These are phyloP conservation scores for Carterocephalus palaemon DNA, from an alignment of 2,888 invertebrate genomes.

Conservation along the genomic window DNA sequence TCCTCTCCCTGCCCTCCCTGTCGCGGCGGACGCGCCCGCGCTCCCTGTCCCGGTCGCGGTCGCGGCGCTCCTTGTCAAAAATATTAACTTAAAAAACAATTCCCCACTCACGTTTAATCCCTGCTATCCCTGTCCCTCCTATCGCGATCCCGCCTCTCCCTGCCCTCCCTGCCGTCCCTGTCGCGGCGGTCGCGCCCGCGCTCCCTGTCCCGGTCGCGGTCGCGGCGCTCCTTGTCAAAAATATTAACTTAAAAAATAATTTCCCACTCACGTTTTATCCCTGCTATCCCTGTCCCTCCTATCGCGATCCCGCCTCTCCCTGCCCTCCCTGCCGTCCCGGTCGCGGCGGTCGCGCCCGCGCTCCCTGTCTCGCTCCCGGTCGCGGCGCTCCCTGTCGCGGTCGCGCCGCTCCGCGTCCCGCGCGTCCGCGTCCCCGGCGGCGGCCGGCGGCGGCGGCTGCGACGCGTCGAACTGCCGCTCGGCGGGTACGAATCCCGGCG, in stretches of 20 bases:
- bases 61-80: background rate
- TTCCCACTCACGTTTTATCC: conserved; percentile 22
- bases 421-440: conserved; percentile 31
- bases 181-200: conserved; percentile 26
- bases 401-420: conserved; percentile 42
- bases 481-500: conserved; percentile 58
- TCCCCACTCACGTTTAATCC: too few species aligned
- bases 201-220: conserved; percentile 34
- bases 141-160: conserved; percentile 9
- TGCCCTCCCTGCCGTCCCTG: conserved; percentile 33
- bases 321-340: conserved; percentile 36
- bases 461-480: conserved; percentile 50
- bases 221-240: background rate
- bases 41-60: conserved; percentile 34
- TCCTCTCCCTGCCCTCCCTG: conserved; percentile 20
- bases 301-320: conserved; percentile 22
- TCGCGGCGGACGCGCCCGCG: conserved; percentile 26
- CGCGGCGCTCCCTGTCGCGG: conserved; percentile 34
- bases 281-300: conserved; percentile 31
- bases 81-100: background rate
- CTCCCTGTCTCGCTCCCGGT: conserved; percentile 40
- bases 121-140: too few species aligned
- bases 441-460: conserved; percentile 42
- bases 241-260: background rate
- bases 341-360: conserved; percentile 30